Evolutionary conservation across 2,113 vertebrate genomes (phyloP), one percentile per base, ranked within the genome.

Genomic region (Nicator chloris): DNA sequence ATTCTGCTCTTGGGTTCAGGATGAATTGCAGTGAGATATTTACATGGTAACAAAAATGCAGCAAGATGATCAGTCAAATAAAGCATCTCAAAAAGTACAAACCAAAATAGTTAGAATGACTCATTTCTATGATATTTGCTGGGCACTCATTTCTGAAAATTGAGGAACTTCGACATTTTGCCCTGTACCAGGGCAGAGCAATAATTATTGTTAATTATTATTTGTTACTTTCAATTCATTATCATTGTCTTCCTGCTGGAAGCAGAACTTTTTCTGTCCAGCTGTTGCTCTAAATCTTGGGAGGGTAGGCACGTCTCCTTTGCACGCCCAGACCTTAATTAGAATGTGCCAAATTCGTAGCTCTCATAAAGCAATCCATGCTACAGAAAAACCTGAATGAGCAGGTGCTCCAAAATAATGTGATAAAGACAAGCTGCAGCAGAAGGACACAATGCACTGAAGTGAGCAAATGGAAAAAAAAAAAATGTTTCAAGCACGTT

Each of bases 381-480:
- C 26, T 78, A 71, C 33, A 72, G 77, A 90, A 70, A 57, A 90
- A 81, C 44, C 59, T 56, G 86, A 84, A 84, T 6, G 22, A 95
- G 94, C 86, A 92, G 87, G 87, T 96, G 92, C 82, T 86, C 86
- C 61, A 81, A 88, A 94, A 78, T 47, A 73, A 66, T 0, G 0
- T 7, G 9, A 28, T 60, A 76, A 92, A 82, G 80, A 79, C 82
- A 96, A 95, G 82, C 86, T 24, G 21, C 22, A 79, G 96, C 82
- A 91, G 69, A 64, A 90, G 51, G 69, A 82, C 92, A 92, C 93
- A 95, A 94, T 82, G 94, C 92, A 96, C 89, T 94, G 84, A 65
- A 81, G 69, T 14, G 60, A 96, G 85, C 53, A 77, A 93, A 93
- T 35, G 60, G 47, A 0, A 17, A 49, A 59, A 40, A 64, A 64